These are phyloP conservation scores for Myxocyprinus asiaticus DNA, from an alignment of 2,113 vertebrate genomes.

Conservation along the genomic window DNA sequence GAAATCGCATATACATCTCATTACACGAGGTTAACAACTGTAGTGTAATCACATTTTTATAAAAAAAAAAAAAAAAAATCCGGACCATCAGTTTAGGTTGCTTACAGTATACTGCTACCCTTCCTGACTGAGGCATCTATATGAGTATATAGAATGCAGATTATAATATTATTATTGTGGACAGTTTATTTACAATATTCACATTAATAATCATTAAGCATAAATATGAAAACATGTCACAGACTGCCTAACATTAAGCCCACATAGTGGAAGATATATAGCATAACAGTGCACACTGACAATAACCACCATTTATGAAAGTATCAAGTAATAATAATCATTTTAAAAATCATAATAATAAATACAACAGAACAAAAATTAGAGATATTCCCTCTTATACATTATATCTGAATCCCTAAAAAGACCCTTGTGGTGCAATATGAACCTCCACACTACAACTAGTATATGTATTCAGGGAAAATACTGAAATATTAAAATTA, in stretches of 20 bases:
- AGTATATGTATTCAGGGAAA: slow-evolving; percentile 53
- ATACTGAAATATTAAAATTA: slow-evolving; percentile 35
- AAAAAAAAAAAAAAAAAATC: no score
- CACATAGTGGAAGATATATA: slow-evolving; percentile 61
- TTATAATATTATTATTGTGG: slow-evolving; percentile 58
- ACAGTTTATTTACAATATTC: slow-evolving; percentile 77
- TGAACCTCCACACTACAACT: slow-evolving; percentile 77
- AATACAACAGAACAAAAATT: slow-evolving; percentile 84
- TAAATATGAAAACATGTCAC: slow-evolving; percentile 76
- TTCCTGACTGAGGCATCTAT: slow-evolving; percentile 38
- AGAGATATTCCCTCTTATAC: slow-evolving; percentile 70
- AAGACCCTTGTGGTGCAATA: slow-evolving; percentile 75
- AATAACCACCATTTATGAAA: slow-evolving; percentile 59
- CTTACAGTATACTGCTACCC: neutral
- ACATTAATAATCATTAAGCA: slow-evolving; percentile 70
- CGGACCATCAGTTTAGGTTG: neutral
- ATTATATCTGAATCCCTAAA: slow-evolving; percentile 69
- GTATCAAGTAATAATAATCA: slow-evolving; percentile 62
- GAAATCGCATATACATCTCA: no score
- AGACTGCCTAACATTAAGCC: slow-evolving; percentile 36
- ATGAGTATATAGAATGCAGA: slow-evolving; percentile 59
- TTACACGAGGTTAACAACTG: no score
- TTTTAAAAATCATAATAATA: slow-evolving; percentile 72
- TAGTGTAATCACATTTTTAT: no score
- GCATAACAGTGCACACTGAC: slow-evolving; percentile 65